Percentiles rank a stretch among this genome's conserved stretches.
Evolutionary conservation across 2,888 invertebrate genomes (phyloP).

Genomic region (Hylaea fasciaria): DNA sequence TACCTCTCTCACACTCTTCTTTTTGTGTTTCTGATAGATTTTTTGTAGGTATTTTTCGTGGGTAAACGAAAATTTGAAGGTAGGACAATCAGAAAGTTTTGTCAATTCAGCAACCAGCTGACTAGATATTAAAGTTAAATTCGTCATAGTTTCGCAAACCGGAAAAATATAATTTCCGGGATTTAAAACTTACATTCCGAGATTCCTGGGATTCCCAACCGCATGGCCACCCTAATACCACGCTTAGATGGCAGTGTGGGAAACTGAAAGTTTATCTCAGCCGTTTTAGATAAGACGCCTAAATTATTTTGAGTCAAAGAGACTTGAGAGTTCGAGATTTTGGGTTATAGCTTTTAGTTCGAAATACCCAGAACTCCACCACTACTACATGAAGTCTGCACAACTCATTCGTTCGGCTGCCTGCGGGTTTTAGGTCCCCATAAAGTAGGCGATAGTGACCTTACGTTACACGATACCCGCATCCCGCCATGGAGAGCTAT

Average conservation of each 20-base stretch:
- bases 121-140: too few species aligned
- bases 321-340: neutral
- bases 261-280: neutral
- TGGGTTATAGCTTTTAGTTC: neutral
- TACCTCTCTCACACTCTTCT: too few species aligned
- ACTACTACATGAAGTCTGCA: neutral
- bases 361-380: neutral
- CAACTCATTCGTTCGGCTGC: too few species aligned
- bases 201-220: neutral
- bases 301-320: conserved; percentile 9
- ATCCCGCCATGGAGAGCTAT: too few species aligned
- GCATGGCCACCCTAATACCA: neutral
- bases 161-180: neutral
- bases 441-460: too few species aligned
- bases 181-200: neutral
- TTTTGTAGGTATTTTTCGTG: too few species aligned
- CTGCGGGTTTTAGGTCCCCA: too few species aligned
- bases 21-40: too few species aligned
- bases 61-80: too few species aligned
- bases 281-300: conserved; percentile 1
- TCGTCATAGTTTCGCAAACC: neutral
- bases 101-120: too few species aligned
- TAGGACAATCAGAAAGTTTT: too few species aligned
- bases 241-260: conserved; percentile 1
- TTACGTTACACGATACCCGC: too few species aligned